Evolutionary conservation across 53 echinoderm and acorn worm species (phyloP), one percentile per base, ranked within the genome.

Genomic region (Crossaster papposus): DNA sequence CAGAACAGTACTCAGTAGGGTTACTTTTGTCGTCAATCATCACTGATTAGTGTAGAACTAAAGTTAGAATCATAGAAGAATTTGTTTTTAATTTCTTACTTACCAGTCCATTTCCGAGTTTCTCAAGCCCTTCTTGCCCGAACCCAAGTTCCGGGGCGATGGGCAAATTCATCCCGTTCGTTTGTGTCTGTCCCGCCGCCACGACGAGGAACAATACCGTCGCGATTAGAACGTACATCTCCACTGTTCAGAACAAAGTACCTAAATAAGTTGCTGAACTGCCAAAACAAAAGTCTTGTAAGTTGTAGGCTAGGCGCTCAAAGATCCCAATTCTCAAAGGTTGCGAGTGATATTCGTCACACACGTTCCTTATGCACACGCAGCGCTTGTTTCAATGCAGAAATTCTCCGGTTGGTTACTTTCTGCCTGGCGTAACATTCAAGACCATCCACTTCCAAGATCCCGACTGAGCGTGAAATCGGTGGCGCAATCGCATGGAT

Each of bases 71-170:
- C n/a, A n/a, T n/a, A n/a, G n/a, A n/a, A n/a, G n/a, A n/a, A n/a
- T n/a, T n/a, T n/a, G n/a, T n/a, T n/a, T n/a, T n/a, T n/a, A 20
- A 13, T 38, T 51, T 3, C 28, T 1, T 44, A 83, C 83, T 83
- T 70, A 83, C 83, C 83, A 70, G 4, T 68, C 83, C 83, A 14
- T 51, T 22, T n/a, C 38, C 12, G 51, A 81, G 81, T 62, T 81
- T 33, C 22, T 11, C 81, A 30, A 62, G n/a, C 30, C 64, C 81
- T n/a, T n/a, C n/a, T n/a, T n/a, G n/a, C n/a, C n/a, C n/a, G n/a
- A n/a, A n/a, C n/a, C n/a, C 18, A 14, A 83, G 37, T 26, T 51
- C 83, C 51, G 68, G 70, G 5, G 18, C 70, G 14, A 83, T 4
- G 38, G 70, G 70, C 22, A 14, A 23, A 35, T 36, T 65, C 33